phyloP scores from a whole-genome alignment of 1,140 invertebrate species.

The Belonocnema kinseyi region DNA sequence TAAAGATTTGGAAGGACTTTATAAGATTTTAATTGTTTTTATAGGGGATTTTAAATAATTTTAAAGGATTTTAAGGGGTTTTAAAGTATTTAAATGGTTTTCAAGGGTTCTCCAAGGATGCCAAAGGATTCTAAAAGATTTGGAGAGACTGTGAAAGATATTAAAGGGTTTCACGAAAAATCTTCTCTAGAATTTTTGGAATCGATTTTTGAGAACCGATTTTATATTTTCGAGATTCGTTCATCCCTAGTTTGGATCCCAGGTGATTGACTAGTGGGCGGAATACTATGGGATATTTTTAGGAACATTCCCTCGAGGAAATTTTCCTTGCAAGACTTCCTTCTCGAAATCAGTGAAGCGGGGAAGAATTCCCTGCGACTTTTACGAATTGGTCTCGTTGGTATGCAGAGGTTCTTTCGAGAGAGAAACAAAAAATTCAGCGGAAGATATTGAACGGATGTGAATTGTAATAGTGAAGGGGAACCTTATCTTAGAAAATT shows the following conservation, averaged over 20 bases:
- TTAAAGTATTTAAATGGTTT: too few species aligned
- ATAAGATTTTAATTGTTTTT: too few species aligned
- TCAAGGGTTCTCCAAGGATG: too few species aligned
- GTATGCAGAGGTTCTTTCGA: constrained; percentile 10
- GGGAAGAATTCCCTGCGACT: constrained; percentile 6
- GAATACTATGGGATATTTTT: not conserved
- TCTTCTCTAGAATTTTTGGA: too few species aligned
- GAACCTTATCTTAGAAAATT: constrained; percentile 7
- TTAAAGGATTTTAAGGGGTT: too few species aligned
- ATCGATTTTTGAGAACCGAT: not conserved
- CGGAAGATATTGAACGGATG: constrained; percentile 16
- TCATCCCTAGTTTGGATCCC: constrained; percentile 11
- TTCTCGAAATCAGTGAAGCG: constrained; percentile 32
- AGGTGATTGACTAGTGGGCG: constrained; percentile 19
- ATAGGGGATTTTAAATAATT: too few species aligned
- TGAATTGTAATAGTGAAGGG: constrained; percentile 12
- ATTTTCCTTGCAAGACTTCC: constrained; percentile 29
- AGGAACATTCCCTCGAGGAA: constrained; percentile 8
- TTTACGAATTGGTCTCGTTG: not conserved
- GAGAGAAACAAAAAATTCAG: constrained; percentile 2
- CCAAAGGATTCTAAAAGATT: too few species aligned
- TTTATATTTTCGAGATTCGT: constrained; percentile 37
- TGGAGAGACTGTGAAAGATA: too few species aligned
- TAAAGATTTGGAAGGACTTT: too few species aligned
- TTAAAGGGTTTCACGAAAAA: too few species aligned